Evolutionary conservation across 2,797 vertebrate species (phyloP).

Genomic region (Knipowitschia caucasica): DNA sequence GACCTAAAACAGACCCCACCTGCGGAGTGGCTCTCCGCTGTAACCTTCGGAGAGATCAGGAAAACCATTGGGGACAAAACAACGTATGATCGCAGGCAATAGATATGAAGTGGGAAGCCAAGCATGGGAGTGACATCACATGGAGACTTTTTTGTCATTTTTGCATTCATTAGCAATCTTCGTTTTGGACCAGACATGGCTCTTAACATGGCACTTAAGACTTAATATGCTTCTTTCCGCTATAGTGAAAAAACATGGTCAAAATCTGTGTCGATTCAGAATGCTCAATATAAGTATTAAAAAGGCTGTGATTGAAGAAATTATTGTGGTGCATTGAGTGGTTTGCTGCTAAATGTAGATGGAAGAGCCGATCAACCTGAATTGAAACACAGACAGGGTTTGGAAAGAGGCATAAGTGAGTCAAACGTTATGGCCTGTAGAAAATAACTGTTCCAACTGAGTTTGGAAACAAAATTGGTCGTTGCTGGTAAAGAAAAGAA

Average conservation of each 20-base stretch:
- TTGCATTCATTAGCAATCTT: neutral
- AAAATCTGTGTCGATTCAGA: too few relatives aligned
- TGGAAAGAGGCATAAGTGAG: conserved; percentile 34
- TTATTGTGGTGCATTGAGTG: too few relatives aligned
- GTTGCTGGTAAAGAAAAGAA: conserved; percentile 32
- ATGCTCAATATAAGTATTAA: too few relatives aligned
- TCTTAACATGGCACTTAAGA: too few relatives aligned
- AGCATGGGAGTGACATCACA: too few relatives aligned
- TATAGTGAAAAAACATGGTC: too few relatives aligned
- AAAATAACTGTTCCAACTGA: conserved; percentile 30
- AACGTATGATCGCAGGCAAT: conserved; percentile 41
- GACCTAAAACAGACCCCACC: conserved; percentile 35
- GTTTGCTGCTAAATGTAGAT: too few relatives aligned
- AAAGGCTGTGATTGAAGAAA: too few relatives aligned
- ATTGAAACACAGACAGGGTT: conserved; percentile 52
- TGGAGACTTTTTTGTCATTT: too few relatives aligned
- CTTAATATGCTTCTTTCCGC: too few relatives aligned
- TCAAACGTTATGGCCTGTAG: conserved; percentile 43
- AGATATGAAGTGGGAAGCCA: conserved; percentile 39
- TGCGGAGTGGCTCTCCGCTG: conserved; percentile 45
- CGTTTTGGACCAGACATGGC: too few relatives aligned
- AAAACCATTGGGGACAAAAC: conserved; percentile 19
- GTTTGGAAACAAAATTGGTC: conserved; percentile 24
- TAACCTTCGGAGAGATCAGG: conserved; percentile 18
- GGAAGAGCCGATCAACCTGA: too few relatives aligned